phyloP scores from a whole-genome alignment of 2,797 vertebrate species.

The Zalophus californianus region DNA sequence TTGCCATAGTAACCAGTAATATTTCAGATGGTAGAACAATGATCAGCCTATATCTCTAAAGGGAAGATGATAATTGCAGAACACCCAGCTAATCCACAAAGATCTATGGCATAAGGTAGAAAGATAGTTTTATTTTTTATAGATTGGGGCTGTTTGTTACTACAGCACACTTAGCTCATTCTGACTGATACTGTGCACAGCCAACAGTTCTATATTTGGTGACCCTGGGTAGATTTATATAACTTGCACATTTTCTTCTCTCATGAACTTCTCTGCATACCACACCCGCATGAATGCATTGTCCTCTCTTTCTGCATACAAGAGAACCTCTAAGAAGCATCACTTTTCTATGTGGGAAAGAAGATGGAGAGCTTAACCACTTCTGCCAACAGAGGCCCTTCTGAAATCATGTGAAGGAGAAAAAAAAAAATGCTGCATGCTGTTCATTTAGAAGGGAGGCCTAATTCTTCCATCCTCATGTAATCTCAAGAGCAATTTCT shows the following conservation, averaged over 20 bases:
- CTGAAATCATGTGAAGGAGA: not conserved
- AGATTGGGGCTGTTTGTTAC: not conserved
- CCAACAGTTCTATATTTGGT: fast-evolving
- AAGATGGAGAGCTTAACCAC: not conserved
- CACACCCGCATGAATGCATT: fast-evolving
- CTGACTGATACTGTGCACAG: not conserved
- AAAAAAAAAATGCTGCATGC: not conserved
- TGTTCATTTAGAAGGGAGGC: slow-evolving; percentile 11
- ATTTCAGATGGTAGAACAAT: not conserved
- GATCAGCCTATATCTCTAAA: not conserved
- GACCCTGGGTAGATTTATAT: not conserved
- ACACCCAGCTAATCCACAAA: not conserved
- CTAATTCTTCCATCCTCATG: not conserved
- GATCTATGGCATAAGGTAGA: not conserved
- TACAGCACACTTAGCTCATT: too few species aligned
- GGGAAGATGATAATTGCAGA: not conserved
- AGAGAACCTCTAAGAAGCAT: not conserved
- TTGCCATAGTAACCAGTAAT: not conserved
- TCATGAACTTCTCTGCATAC: not conserved
- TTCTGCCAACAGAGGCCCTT: not conserved
- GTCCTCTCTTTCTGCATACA: not conserved
- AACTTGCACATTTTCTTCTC: not conserved
- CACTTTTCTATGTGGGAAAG: not conserved
- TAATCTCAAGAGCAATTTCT: slow-evolving; percentile 17
- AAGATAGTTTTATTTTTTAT: not conserved